These are phyloP conservation scores for Knipowitschia caucasica DNA, from an alignment of 2,797 vertebrate species.

Conservation along the genomic window DNA sequence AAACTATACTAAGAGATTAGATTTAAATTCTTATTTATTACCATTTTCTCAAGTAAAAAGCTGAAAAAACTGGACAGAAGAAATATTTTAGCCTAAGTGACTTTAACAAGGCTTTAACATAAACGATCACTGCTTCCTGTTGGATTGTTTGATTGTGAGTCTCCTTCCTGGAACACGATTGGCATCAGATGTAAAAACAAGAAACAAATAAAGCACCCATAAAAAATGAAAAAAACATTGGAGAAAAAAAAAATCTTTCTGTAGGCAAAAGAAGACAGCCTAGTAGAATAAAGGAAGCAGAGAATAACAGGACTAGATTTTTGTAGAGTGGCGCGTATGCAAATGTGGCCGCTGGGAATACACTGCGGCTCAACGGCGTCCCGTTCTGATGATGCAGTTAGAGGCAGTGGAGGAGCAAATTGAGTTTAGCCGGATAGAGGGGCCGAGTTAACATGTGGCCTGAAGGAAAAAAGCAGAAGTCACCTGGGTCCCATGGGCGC, in stretches of 20 bases:
- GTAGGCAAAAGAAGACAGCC: slow-evolving; percentile 26
- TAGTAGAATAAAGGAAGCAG: slow-evolving; percentile 38
- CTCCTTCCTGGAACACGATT: slow-evolving; percentile 60
- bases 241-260: slow-evolving; percentile 21
- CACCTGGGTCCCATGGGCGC: slow-evolving; percentile 61
- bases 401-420: slow-evolving; percentile 74
- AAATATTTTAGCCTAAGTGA: slow-evolving; percentile 37
- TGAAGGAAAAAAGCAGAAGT: slow-evolving; percentile 62
- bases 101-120: slow-evolving; percentile 56
- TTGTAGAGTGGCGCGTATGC: slow-evolving; percentile 69
- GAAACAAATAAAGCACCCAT: slow-evolving; percentile 13
- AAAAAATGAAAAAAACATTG: background rate
- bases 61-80: background rate
- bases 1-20: too few relatives aligned
- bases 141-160: slow-evolving; percentile 60
- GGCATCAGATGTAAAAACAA: slow-evolving; percentile 31
- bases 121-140: slow-evolving; percentile 69
- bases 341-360: slow-evolving; percentile 74
- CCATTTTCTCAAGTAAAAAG: background rate
- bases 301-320: slow-evolving; percentile 58
- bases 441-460: slow-evolving; percentile 73
- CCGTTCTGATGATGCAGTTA: slow-evolving; percentile 72
- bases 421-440: slow-evolving; percentile 73
- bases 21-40: too few relatives aligned
- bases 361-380: slow-evolving; percentile 45